Evolutionary conservation across 2,797 vertebrate genomes (phyloP).

Genomic region (Geotria australis): DNA sequence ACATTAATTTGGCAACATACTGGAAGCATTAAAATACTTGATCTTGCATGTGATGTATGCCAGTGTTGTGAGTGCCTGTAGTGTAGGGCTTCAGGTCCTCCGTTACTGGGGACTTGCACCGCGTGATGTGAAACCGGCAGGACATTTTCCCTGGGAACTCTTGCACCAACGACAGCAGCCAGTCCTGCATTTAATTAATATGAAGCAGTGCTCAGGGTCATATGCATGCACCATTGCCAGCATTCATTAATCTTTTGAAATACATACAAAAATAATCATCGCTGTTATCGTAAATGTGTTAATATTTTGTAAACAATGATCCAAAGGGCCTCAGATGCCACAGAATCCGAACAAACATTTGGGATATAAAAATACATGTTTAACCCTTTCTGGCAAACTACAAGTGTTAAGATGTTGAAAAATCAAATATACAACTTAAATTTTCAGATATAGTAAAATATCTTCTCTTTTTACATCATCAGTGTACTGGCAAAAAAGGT

Average conservation of each 20-base stretch:
- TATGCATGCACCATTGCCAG: background rate
- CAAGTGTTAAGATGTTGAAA: too few relatives aligned
- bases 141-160: constrained; percentile 42
- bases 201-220: constrained; percentile 11
- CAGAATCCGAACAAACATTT: background rate
- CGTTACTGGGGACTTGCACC: constrained; percentile 24
- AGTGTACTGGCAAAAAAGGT: too few relatives aligned
- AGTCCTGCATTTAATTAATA: constrained; percentile 20
- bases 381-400: too few relatives aligned
- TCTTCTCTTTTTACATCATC: background rate
- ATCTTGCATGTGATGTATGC: too few relatives aligned
- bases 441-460: background rate
- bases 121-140: constrained; percentile 51
- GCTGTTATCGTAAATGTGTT: background rate
- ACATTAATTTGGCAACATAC: too few relatives aligned
- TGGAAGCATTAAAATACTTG: too few relatives aligned
- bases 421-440: background rate
- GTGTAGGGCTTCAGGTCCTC: constrained; percentile 24
- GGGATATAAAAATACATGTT: background rate
- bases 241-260: too few relatives aligned
- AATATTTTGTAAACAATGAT: background rate
- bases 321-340: background rate
- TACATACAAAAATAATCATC: background rate
- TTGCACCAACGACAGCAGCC: constrained; percentile 29
- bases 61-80: constrained; percentile 14